Base-by-base conservation (phyloP, 1,140 invertebrate species). In the Zophobas atratus region DNA sequence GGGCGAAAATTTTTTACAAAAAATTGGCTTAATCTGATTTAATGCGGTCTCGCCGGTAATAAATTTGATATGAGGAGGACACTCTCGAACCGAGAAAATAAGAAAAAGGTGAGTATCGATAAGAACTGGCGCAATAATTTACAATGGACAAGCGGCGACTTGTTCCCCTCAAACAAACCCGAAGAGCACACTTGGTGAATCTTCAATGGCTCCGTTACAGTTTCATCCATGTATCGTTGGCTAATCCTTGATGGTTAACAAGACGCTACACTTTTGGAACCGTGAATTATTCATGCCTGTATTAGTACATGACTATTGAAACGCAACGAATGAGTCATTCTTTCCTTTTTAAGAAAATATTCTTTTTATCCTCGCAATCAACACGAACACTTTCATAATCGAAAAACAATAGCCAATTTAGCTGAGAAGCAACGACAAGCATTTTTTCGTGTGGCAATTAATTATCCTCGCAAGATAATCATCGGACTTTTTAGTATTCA, bases 251-350 rank as follows among this genome's bases (percentile, higher is more conserved):
- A 39, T 60, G 32, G 33, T 55, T 5, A 34, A 2, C 60, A 43
- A 67, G 60, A 43, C 39, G 39, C 8, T 57, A n/a, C 32, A 63
- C 60, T 73, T 73, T 73, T 56, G 71, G 71, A 55, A 33, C 38
- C 71, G 33, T 73, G 71, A 56, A 73, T 73, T 73, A 67, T 67
- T 55, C 71, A 73, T 73, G 71, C 55, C 71, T 73, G 71, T 73
- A 53, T 73, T 73, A 73, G 71, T 73, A 53, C 71, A 73, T 73
- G 71, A 72, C 51, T 72, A 39, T 72, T 73, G 49, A 53, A 67
- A 32, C 43, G 60, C 43, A 36, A n/a, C 20, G 6, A 53, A 41
- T 73, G 71, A 73, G 35, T 73, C 71, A 73, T 56, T 55, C 71
- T 41, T 56, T 53, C 71, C 71, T 56, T 73, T 73, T 73, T 56